A percentile compares a stretch with the other conserved stretches of the same genome.
Conservation (phyloP, 2,888 invertebrate species). For the Spodoptera picta region DNA sequence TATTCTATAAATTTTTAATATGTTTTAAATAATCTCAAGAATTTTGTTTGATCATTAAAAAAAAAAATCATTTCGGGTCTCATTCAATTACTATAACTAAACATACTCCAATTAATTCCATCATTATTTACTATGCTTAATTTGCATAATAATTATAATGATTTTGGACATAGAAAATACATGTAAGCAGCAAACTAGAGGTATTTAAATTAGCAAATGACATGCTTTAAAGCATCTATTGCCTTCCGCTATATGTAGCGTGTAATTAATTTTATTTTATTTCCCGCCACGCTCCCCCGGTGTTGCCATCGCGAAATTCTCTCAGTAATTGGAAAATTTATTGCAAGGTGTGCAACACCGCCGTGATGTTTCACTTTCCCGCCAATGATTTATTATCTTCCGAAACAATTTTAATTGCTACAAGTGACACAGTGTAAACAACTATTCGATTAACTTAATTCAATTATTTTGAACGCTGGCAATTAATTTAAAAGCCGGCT, state of each 20-base stretch:
- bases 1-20: too few relatives aligned
- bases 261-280: slow-evolving; percentile 83
- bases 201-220: slow-evolving; percentile 10
- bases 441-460: slow-evolving; percentile 89
- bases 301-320: slow-evolving; percentile 80
- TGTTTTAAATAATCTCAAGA: too few relatives aligned
- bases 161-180: too few relatives aligned
- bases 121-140: too few relatives aligned
- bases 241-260: slow-evolving; percentile 41
- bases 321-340: slow-evolving; percentile 87
- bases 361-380: slow-evolving; percentile 87
- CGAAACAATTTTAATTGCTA: slow-evolving; percentile 88
- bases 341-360: slow-evolving; percentile 85
- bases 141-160: too few relatives aligned
- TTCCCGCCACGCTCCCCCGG: slow-evolving; percentile 67
- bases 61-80: too few relatives aligned
- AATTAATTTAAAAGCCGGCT: slow-evolving; percentile 83
- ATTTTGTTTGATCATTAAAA: too few relatives aligned
- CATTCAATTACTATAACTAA: too few relatives aligned
- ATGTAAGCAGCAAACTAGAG: neutral
- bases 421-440: slow-evolving; percentile 88
- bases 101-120: too few relatives aligned
- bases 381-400: slow-evolving; percentile 86
- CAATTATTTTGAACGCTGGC: slow-evolving; percentile 79
- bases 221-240: slow-evolving; percentile 30